Base-by-base conservation (phyloP, 2,113 vertebrate genomes). In the Phrynocephalus versicolor region DNA sequence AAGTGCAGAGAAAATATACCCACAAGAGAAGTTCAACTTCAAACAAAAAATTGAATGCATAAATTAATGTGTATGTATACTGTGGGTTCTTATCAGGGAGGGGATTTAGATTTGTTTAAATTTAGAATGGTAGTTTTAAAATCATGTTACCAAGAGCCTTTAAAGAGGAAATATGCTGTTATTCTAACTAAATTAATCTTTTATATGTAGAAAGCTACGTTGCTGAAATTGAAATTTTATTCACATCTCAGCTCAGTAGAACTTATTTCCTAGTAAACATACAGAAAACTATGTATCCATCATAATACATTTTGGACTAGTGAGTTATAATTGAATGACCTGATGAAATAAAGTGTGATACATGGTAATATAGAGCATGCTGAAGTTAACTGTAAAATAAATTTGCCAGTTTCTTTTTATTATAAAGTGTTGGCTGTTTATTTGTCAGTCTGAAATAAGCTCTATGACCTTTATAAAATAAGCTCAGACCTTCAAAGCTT, bases 131-230 rank as follows among this genome's bases (percentile, higher is more conserved):
- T 57, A 76, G 18, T 76, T n/a, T 51, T 76, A 57, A n/a, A 55
- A n/a, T n/a, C 27, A 19, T 57, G 25, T 75, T 75, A 55, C 25
- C 23, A 51, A 45, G 73, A 16, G 2, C 73, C 45, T 55, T 55
- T 27, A 51, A 51, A 75, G 73, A 30, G 41, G 25, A 75, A 55
- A 12, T 76, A 15, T 18, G 15, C 41, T 55, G 23, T 6, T 81
- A 35, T 81, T 70, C 30, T 81, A 81, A 57, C 30, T 81, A 81
- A 57, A 57, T 70, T 81, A 23, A 71, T 81, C 80, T 81, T 71
- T 70, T n/a, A n/a, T n/a, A 70, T n/a, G 30, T 33, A 55, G 45
- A 57, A 57, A 57, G 65, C 45, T 45, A 81, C 55, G 64, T 69
- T 81, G 45, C 65, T 70, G 45, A 81, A 55, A 69, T 51, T 33